Conservation (phyloP, 2,113 vertebrate genomes). For the Chunga burmeisteri region DNA sequence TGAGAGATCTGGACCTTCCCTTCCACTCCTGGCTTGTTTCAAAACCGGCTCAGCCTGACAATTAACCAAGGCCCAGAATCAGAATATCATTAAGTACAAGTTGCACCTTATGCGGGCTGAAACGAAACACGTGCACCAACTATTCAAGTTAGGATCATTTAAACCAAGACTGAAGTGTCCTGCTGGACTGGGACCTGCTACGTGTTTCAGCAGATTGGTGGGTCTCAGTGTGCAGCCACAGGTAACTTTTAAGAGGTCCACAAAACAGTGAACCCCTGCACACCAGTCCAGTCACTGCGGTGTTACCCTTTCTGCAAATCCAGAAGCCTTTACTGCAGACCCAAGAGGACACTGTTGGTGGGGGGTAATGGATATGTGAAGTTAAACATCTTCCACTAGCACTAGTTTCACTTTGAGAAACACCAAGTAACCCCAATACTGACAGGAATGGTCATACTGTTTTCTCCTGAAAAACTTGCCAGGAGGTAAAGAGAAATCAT, state of each 20-base stretch:
- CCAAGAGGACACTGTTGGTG: too few relatives aligned
- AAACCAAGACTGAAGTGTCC: not conserved
- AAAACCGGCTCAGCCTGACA: not conserved
- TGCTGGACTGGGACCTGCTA: not conserved
- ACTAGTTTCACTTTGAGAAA: not conserved
- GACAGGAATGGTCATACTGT: not conserved
- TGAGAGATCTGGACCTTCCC: not conserved
- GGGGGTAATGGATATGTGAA: not conserved
- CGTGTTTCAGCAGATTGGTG: not conserved
- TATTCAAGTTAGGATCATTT: not conserved
- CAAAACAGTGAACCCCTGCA: not conserved
- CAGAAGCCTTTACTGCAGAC: not conserved
- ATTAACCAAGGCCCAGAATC: not conserved
- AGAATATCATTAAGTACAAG: not conserved
- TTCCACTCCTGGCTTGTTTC: not conserved
- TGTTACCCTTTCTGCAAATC: not conserved
- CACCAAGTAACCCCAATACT: not conserved
- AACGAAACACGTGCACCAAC: not conserved
- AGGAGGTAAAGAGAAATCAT: not conserved
- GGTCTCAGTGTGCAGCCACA: not conserved
- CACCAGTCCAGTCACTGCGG: accelerated
- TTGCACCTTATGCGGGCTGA: not conserved
- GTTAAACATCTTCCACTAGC: not conserved
- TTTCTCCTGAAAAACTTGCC: not conserved
- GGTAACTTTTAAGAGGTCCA: not conserved